Evolutionary conservation across 2,888 invertebrate species (phyloP).

Genomic region (Diarsia dahlii): DNA sequence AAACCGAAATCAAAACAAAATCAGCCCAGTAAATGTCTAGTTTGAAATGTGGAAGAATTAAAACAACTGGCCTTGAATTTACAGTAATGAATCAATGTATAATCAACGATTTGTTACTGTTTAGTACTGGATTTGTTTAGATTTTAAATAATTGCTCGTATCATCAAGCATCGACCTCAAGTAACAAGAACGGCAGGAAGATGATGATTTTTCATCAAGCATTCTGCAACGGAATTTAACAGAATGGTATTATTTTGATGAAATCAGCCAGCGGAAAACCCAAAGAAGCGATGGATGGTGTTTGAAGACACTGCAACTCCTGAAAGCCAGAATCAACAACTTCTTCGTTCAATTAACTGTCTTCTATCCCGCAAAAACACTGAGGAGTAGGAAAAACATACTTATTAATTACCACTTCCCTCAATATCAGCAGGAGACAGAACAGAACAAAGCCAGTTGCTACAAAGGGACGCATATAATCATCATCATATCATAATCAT

Average conservation of each 20-base stretch:
- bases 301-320: no score
- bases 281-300: background rate
- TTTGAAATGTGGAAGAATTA: constrained; percentile 37
- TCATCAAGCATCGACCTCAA: no score
- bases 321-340: no score
- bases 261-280: background rate
- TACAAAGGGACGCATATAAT: no score
- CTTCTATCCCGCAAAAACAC: no score
- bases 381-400: no score
- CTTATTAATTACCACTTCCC: no score
- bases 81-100: constrained; percentile 41
- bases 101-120: constrained; percentile 37
- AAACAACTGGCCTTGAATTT: constrained; percentile 29
- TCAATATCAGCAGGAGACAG: no score
- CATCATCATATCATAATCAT: no score
- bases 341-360: no score
- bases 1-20: constrained; percentile 36
- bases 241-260: background rate
- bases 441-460: no score
- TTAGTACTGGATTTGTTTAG: constrained; percentile 23
- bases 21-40: constrained; percentile 29
- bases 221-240: background rate
- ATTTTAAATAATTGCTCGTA: constrained; percentile 24
- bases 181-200: no score
- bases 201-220: constrained; percentile 10